These are phyloP conservation scores for Xiphydria camelus DNA, from an alignment of 2,888 invertebrate species.

Conservation along the genomic window DNA sequence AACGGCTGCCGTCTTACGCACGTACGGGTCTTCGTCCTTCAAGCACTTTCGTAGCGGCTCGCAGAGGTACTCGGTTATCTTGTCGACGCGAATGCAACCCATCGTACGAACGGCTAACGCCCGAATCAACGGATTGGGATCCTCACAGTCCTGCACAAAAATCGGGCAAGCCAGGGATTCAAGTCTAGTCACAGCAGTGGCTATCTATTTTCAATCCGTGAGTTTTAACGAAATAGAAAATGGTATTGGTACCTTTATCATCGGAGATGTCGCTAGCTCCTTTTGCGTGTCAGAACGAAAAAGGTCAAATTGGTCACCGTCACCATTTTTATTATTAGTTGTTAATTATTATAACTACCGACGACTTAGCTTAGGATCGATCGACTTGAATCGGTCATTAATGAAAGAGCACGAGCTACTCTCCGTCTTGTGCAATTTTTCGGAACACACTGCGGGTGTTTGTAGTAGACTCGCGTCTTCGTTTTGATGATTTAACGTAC, in stretches of 20 bases:
- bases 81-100: slow-evolving; percentile 99
- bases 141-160: slow-evolving; percentile 91
- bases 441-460: no score
- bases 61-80: slow-evolving; percentile 99
- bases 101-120: slow-evolving; percentile 98
- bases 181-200: slow-evolving; percentile 57
- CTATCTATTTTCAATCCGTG: slow-evolving; percentile 55
- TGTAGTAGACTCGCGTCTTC: no score
- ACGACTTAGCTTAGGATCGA: slow-evolving; percentile 32
- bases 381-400: slow-evolving; percentile 48
- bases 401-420: slow-evolving; percentile 55
- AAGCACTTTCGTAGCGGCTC: slow-evolving; percentile 94
- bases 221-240: slow-evolving; percentile 38
- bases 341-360: slow-evolving; percentile 45
- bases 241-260: slow-evolving; percentile 56
- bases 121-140: slow-evolving; percentile 97
- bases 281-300: slow-evolving; percentile 59
- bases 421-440: no score
- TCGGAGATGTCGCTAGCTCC: slow-evolving; percentile 59
- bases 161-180: slow-evolving; percentile 59
- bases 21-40: slow-evolving; percentile 96
- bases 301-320: slow-evolving; percentile 60
- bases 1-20: slow-evolving; percentile 98
- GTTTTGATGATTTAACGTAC: no score
- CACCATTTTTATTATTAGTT: slow-evolving; percentile 53